phyloP scores from a whole-genome alignment of 2,888 invertebrate species.

The Drosophila diplacantha region DNA sequence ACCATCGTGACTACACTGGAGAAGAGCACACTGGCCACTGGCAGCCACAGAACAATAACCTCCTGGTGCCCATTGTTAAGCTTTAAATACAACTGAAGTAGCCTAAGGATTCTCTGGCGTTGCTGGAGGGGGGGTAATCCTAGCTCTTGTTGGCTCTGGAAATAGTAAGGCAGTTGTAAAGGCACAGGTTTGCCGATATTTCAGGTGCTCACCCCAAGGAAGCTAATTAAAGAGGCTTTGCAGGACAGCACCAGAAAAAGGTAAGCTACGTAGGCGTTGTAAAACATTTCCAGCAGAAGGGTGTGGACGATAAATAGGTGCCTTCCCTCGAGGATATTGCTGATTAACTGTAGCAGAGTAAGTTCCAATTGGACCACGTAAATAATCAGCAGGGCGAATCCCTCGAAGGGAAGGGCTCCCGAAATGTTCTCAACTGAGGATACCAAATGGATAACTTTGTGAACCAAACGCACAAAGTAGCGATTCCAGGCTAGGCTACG shows the following conservation, averaged over 20 bases:
- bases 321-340: fast-evolving
- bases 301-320: not conserved
- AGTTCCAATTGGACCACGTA: not conserved
- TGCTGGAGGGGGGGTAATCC: not conserved
- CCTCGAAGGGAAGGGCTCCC: not conserved
- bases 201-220: not conserved
- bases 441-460: slow-evolving; percentile 9
- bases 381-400: not conserved
- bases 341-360: not conserved
- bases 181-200: not conserved
- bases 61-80: slow-evolving; percentile 8
- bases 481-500: slow-evolving; percentile 4
- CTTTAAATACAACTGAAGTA: slow-evolving; percentile 8
- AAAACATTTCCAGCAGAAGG: slow-evolving; percentile 11
- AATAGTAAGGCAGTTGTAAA: not conserved
- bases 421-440: not conserved
- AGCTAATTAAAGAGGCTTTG: not conserved
- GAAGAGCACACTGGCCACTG: slow-evolving; percentile 13
- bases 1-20: not conserved
- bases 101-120: not conserved
- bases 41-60: slow-evolving; percentile 19
- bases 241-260: slow-evolving; percentile 23
- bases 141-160: not conserved
- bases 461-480: slow-evolving; percentile 1
- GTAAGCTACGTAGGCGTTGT: slow-evolving; percentile 19